Evolutionary conservation across 2,113 vertebrate species (phyloP).

Genomic region (Nibea coibor): DNA sequence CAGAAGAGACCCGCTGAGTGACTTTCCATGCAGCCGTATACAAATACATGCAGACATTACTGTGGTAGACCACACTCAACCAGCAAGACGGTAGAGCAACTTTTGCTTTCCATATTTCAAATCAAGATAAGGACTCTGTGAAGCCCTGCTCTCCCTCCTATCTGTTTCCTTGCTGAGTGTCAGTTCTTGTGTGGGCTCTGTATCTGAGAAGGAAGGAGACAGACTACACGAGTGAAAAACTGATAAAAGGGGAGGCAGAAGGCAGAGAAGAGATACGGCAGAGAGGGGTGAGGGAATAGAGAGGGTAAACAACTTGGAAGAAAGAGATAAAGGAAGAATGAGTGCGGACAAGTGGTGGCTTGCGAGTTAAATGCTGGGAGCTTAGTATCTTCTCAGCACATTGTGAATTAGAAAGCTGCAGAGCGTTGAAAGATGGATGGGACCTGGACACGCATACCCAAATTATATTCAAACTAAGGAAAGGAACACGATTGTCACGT

Average conservation of each 20-base stretch:
- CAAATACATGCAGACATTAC: neutral
- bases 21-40: neutral
- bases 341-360: neutral
- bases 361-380: constrained; percentile 27
- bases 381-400: constrained; percentile 10
- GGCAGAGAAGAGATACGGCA: neutral
- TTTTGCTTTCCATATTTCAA: constrained; percentile 21
- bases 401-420: constrained; percentile 34
- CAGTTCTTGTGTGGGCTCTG: constrained; percentile 11
- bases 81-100: neutral
- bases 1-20: neutral
- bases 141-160: neutral
- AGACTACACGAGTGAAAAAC: constrained; percentile 10
- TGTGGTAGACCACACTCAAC: neutral
- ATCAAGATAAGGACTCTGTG: constrained; percentile 14
- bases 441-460: constrained; percentile 15
- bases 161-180: neutral
- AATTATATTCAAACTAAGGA: neutral
- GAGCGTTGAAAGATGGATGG: neutral
- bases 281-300: neutral
- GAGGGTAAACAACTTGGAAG: neutral
- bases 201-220: constrained; percentile 14
- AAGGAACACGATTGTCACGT: constrained; percentile 27
- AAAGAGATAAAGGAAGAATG: constrained; percentile 17
- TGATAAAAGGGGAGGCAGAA: constrained; percentile 17